These are phyloP conservation scores for Euplexia lucipara DNA, from an alignment of 2,888 invertebrate genomes.

Conservation along the genomic window DNA sequence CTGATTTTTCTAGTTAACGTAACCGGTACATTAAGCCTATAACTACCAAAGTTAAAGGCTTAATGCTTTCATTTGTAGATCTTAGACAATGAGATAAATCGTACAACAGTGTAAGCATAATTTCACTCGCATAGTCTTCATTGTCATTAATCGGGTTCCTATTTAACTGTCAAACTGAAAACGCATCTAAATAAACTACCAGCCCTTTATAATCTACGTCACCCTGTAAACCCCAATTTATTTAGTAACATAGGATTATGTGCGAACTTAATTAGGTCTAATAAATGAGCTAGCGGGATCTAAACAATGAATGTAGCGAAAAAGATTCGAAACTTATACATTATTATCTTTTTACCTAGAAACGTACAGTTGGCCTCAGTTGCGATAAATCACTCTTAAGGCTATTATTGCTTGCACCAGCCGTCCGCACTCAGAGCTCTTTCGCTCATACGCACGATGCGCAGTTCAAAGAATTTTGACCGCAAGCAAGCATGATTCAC, in stretches of 20 bases:
- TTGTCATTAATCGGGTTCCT: slow-evolving; percentile 5
- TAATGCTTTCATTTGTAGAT: too few relatives aligned
- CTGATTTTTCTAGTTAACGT: too few relatives aligned
- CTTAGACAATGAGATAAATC: too few relatives aligned
- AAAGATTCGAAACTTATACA: slow-evolving; percentile 37
- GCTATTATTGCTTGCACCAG: too few relatives aligned
- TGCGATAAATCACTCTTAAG: too few relatives aligned
- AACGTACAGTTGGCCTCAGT: too few relatives aligned
- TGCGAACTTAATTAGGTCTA: slow-evolving; percentile 52
- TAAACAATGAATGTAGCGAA: slow-evolving; percentile 49
- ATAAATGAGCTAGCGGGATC: slow-evolving; percentile 60
- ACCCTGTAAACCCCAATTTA: slow-evolving; percentile 79
- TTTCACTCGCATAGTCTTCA: neutral
- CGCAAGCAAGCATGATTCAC: too few relatives aligned
- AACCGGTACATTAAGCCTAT: too few relatives aligned
- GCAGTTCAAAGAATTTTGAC: too few relatives aligned
- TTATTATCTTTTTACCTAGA: slow-evolving; percentile 24
- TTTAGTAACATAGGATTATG: slow-evolving; percentile 56
- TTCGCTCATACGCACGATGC: too few relatives aligned
- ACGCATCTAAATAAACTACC: slow-evolving; percentile 55
- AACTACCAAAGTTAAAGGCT: too few relatives aligned
- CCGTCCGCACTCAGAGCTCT: too few relatives aligned
- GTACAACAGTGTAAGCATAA: neutral
- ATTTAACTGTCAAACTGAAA: slow-evolving; percentile 20
- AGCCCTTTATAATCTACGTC: slow-evolving; percentile 68